These are phyloP conservation scores for Pegoplata infirma DNA, from an alignment of 2,888 invertebrate species.

Conservation along the genomic window DNA sequence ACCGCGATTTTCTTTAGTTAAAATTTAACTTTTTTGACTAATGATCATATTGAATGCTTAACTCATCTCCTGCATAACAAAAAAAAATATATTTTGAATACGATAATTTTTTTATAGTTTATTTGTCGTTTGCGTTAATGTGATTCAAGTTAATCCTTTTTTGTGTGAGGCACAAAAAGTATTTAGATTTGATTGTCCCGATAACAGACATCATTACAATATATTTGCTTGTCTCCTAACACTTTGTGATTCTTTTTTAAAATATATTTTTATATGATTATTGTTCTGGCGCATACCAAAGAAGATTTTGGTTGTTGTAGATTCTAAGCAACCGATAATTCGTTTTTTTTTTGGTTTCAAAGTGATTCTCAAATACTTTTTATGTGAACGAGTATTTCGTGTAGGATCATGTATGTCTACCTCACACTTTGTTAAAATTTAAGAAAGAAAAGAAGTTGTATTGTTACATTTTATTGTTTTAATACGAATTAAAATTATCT, in stretches of 20 bases:
- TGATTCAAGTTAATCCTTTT: slow-evolving; percentile 40
- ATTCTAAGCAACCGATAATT: slow-evolving; percentile 54
- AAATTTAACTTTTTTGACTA: neutral
- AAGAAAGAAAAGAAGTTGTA: neutral
- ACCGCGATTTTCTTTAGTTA: no score
- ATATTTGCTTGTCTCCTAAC: slow-evolving; percentile 54
- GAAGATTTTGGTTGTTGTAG: slow-evolving; percentile 32
- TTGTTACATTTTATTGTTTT: neutral
- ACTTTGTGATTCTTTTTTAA: slow-evolving; percentile 25
- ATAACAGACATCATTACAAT: slow-evolving; percentile 59
- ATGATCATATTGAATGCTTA: neutral
- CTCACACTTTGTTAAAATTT: slow-evolving; percentile 33
- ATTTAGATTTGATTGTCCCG: slow-evolving; percentile 49
- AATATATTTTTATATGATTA: neutral
- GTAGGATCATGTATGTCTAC: slow-evolving; percentile 36
- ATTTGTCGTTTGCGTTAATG: neutral
- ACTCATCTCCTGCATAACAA: neutral
- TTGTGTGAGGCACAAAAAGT: neutral
- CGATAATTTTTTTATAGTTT: neutral
- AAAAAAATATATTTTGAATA: neutral
- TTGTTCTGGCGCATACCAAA: slow-evolving; percentile 43
- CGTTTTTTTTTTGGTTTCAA: neutral
- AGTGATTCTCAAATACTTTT: slow-evolving; percentile 35
- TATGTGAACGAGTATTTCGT: slow-evolving; percentile 19
- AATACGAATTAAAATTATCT: neutral